Conservation (phyloP, 2,113 vertebrate species). For the Notiomystis cincta region DNA sequence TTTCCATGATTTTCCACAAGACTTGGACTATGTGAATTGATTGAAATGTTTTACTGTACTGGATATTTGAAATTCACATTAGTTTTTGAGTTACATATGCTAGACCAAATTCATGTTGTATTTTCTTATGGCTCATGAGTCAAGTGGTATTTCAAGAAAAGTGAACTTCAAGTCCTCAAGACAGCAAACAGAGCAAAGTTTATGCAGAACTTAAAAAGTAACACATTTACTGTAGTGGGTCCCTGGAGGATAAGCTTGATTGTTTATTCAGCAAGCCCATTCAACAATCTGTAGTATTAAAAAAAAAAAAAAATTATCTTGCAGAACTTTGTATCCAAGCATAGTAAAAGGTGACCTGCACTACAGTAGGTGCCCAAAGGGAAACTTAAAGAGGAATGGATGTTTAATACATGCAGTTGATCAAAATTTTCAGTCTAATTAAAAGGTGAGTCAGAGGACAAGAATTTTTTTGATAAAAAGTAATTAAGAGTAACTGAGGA, state of each 20-base stretch:
- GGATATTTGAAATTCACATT: neutral
- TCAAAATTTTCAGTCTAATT: neutral
- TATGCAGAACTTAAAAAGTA: neutral
- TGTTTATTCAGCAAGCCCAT: slow-evolving; percentile 26
- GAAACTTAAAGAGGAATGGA: neutral
- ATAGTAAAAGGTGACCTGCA: neutral
- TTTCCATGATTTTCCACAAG: neutral
- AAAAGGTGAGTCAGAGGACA: neutral
- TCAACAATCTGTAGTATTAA: neutral
- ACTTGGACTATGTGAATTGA: neutral
- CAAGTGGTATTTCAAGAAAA: neutral
- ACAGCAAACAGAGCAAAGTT: neutral
- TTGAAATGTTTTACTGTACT: neutral
- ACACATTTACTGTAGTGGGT: neutral
- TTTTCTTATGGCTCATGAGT: neutral
- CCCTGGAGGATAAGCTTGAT: neutral
- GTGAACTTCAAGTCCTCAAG: neutral
- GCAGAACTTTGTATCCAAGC: neutral
- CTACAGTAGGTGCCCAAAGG: neutral
- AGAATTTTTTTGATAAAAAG: neutral
- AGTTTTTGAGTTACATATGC: neutral
- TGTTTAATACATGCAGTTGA: neutral
- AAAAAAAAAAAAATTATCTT: neutral
- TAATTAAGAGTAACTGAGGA: neutral
- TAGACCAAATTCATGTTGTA: neutral